phyloP scores from a whole-genome alignment of 2,888 invertebrate genomes.

The Agrochola litura region DNA sequence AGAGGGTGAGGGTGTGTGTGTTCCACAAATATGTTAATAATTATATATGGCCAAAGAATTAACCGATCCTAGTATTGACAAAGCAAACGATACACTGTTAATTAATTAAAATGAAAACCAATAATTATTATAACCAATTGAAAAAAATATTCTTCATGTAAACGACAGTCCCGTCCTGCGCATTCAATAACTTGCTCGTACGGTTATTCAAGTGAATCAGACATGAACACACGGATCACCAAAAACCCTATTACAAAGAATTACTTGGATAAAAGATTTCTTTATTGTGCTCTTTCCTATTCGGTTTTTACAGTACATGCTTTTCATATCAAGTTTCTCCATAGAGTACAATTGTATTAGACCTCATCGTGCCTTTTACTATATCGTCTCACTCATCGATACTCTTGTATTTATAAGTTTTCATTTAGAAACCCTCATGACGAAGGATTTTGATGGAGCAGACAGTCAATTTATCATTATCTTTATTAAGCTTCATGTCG shows the following conservation, averaged over 20 bases:
- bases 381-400: slow-evolving; percentile 23
- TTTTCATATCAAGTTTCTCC: slow-evolving; percentile 29
- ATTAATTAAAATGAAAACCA: background rate
- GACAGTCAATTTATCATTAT: background rate
- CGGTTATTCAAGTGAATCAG: background rate
- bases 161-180: background rate
- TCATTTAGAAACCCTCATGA: background rate
- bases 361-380: slow-evolving; percentile 14
- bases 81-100: background rate
- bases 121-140: background rate
- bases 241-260: slow-evolving; percentile 4
- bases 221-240: background rate
- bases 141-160: background rate
- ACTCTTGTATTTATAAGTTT: background rate
- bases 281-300: slow-evolving; percentile 28
- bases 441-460: background rate
- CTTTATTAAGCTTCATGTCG: background rate
- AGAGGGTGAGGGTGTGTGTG: too few species aligned
- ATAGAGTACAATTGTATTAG: slow-evolving; percentile 31
- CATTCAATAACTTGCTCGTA: background rate
- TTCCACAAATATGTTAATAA: background rate
- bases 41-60: background rate
- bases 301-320: slow-evolving; percentile 12
- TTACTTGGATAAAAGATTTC: slow-evolving; percentile 23
- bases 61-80: background rate